These are phyloP conservation scores for Listrodromus nycthemerus DNA, from an alignment of 2,888 invertebrate genomes.

Conservation along the genomic window DNA sequence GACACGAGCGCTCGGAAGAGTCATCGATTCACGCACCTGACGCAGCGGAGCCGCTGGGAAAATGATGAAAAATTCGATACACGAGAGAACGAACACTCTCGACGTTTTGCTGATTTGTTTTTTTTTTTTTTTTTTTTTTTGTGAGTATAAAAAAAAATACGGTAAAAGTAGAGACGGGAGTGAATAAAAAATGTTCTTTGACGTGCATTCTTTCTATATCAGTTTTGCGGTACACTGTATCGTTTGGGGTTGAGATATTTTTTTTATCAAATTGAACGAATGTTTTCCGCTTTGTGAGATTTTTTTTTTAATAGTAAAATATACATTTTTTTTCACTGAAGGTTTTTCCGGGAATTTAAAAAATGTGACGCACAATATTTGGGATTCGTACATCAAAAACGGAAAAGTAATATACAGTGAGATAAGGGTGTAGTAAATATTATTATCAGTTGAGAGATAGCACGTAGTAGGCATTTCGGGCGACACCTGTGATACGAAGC, in stretches of 20 bases:
- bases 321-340: background rate
- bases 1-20: conserved; percentile 1
- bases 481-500: no score
- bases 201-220: background rate
- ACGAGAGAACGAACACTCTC: background rate
- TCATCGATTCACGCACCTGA: conserved; percentile 19
- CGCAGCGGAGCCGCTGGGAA: background rate
- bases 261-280: background rate
- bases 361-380: background rate
- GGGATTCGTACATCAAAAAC: no score
- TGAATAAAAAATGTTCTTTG: conserved; percentile 1
- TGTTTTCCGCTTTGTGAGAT: background rate
- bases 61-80: conserved; percentile 30
- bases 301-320: background rate
- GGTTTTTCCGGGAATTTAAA: background rate
- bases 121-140: background rate
- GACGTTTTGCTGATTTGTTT: conserved; percentile 8
- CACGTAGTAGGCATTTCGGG: no score
- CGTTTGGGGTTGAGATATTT: conserved; percentile 5
- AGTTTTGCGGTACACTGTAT: background rate
- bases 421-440: no score
- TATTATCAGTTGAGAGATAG: no score
- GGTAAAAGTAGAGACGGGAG: background rate
- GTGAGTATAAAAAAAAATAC: background rate
- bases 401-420: no score